Evolutionary conservation across 1,140 invertebrate species (phyloP).

Genomic region (Lucilia sericata): DNA sequence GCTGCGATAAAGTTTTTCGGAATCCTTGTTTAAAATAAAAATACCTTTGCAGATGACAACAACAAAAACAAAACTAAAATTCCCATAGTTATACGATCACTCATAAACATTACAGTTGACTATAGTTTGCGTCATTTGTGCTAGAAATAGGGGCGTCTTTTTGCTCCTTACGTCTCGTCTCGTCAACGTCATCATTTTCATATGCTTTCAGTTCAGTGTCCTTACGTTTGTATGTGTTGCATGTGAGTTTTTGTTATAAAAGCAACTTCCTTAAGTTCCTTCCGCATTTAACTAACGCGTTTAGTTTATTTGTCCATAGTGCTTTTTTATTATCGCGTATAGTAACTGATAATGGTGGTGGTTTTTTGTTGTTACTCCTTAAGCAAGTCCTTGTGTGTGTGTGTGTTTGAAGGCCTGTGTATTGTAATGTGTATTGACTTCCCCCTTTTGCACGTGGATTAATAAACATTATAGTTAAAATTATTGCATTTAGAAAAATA

Average conservation of each 20-base stretch:
- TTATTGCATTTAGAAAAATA: constrained; percentile 29
- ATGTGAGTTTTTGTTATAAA: neutral
- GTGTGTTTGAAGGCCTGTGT: neutral
- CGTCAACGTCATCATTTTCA: neutral
- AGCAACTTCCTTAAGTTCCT: constrained; percentile 36
- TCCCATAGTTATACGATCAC: constrained; percentile 28
- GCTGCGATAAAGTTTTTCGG: neutral
- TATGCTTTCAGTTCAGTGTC: neutral
- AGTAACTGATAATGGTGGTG: constrained; percentile 5
- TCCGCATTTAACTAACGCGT: neutral
- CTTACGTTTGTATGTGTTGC: neutral
- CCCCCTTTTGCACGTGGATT: constrained; percentile 67
- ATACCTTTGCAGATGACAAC: constrained; percentile 4
- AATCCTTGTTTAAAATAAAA: neutral
- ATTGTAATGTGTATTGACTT: constrained; percentile 49
- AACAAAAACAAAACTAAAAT: constrained; percentile 7
- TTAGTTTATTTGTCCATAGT: constrained; percentile 3
- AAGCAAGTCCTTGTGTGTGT: constrained; percentile 46
- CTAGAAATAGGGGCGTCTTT: constrained; percentile 25
- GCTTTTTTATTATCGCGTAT: neutral
- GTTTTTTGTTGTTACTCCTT: constrained; percentile 47
- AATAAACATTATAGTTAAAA: constrained; percentile 34
- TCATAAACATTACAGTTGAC: neutral
- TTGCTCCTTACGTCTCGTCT: neutral
- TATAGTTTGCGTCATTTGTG: constrained; percentile 3